Evolutionary conservation across 2,113 vertebrate genomes (phyloP).

Genomic region (Noturus placidus): DNA sequence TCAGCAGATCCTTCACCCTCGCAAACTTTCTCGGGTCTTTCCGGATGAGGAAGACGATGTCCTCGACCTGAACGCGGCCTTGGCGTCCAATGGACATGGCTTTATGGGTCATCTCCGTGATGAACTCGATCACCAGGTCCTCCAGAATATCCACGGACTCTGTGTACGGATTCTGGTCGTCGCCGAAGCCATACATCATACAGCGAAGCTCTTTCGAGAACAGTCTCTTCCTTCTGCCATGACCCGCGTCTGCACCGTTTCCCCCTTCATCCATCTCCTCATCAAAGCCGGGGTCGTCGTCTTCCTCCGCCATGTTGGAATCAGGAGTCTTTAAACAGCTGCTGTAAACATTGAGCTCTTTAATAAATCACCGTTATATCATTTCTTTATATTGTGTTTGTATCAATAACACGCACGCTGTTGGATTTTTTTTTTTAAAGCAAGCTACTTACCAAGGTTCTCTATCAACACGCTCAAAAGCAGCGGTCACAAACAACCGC

Average conservation of each 20-base stretch:
- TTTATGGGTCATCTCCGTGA: constrained; percentile 99
- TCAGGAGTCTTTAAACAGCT: neutral
- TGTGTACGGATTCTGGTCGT: constrained; percentile 98
- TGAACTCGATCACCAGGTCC: constrained; percentile 96
- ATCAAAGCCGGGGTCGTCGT: constrained; percentile 79
- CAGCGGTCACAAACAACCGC: neutral
- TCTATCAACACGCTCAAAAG: neutral
- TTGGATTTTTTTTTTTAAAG: neutral
- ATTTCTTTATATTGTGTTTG: too few species aligned
- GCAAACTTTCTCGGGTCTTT: constrained; percentile 98
- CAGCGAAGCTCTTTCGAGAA: constrained; percentile 97
- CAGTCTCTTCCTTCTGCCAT: constrained; percentile 87
- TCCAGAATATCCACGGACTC: constrained; percentile 97
- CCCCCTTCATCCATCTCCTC: constrained; percentile 86
- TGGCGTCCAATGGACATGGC: constrained; percentile 97
- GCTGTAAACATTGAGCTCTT: neutral
- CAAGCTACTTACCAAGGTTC: neutral
- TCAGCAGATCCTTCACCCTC: constrained; percentile 94
- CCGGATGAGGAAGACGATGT: constrained; percentile 95
- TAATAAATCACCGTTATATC: too few species aligned
- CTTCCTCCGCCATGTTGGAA: constrained; percentile 72
- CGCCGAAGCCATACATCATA: constrained; percentile 99
- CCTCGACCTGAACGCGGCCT: constrained; percentile 96
- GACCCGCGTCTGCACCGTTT: constrained; percentile 80
- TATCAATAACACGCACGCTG: neutral